Evolutionary conservation across 37 sponge, comb jelly and placozoan genomes (phyloP).

Genomic region (Haliclona indistincta): DNA sequence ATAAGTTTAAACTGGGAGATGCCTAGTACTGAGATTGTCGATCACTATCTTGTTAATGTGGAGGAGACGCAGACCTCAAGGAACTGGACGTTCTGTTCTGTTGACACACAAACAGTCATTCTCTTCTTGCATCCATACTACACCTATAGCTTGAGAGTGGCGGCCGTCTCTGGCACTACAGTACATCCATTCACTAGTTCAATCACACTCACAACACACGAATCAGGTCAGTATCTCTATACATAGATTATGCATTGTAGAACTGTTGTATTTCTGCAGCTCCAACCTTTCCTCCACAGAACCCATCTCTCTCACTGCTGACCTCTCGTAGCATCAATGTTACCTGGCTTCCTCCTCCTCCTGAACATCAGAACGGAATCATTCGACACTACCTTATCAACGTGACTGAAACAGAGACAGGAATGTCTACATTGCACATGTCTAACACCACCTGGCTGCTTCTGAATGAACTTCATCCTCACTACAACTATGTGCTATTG

Average conservation of each 20-base stretch:
- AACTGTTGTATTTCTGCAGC: too few species aligned
- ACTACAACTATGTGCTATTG: neutral
- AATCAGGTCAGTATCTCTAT: neutral
- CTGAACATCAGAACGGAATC: slow-evolving; percentile 20
- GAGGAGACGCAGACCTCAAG: slow-evolving; percentile 10
- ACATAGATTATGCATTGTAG: neutral
- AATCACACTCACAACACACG: neutral
- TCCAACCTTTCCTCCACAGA: too few species aligned
- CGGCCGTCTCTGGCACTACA: neutral
- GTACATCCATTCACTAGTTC: neutral
- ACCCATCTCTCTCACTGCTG: too few species aligned
- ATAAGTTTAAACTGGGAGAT: slow-evolving; percentile 4
- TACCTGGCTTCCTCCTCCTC: slow-evolving; percentile 25
- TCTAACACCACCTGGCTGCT: neutral
- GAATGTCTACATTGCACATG: neutral
- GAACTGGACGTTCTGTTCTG: slow-evolving; percentile 20
- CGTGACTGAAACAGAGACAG: neutral
- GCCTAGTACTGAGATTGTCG: neutral
- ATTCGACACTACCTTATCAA: slow-evolving; percentile 35
- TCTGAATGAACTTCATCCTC: neutral
- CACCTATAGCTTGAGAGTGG: slow-evolving; percentile 6
- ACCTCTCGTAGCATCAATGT: neutral
- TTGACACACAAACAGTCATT: slow-evolving; percentile 1
- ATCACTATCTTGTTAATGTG: slow-evolving; percentile 9
- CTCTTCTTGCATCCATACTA: slow-evolving; percentile 21